Evolutionary conservation across 2,113 vertebrate genomes (phyloP).

Genomic region (Prunella fulvescens): DNA sequence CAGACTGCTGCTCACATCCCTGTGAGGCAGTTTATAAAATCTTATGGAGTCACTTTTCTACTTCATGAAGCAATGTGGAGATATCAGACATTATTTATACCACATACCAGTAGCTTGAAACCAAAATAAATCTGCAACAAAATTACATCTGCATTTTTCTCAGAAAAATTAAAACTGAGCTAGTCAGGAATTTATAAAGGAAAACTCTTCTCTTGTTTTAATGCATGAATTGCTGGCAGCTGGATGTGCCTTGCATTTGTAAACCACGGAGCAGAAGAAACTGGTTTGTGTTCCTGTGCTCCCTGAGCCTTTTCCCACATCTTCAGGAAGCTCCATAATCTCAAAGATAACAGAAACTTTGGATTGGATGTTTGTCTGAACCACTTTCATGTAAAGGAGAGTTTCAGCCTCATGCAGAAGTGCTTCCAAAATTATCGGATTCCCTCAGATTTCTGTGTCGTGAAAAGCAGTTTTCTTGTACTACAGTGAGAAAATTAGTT

Average conservation of each 20-base stretch:
- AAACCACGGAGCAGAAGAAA: background rate
- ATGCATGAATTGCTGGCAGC: background rate
- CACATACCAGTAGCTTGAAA: background rate
- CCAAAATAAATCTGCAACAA: background rate
- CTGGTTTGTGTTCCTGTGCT: background rate
- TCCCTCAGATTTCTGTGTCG: background rate
- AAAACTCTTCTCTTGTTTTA: background rate
- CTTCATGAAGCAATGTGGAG: background rate
- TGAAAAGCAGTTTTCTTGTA: background rate
- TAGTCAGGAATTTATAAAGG: background rate
- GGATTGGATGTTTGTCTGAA: background rate
- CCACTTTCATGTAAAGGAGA: background rate
- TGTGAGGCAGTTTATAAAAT: background rate
- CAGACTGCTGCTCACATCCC: background rate
- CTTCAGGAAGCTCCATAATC: background rate
- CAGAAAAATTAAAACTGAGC: background rate
- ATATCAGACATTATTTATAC: background rate
- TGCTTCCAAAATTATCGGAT: background rate
- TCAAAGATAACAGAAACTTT: background rate
- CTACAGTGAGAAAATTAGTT: background rate
- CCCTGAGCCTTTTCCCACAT: background rate
- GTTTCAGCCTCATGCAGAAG: background rate
- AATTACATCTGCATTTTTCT: background rate
- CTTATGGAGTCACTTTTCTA: background rate
- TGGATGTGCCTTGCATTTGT: background rate